Base-by-base conservation (phyloP, 2,888 invertebrate genomes). In the Conomelus anceps region DNA sequence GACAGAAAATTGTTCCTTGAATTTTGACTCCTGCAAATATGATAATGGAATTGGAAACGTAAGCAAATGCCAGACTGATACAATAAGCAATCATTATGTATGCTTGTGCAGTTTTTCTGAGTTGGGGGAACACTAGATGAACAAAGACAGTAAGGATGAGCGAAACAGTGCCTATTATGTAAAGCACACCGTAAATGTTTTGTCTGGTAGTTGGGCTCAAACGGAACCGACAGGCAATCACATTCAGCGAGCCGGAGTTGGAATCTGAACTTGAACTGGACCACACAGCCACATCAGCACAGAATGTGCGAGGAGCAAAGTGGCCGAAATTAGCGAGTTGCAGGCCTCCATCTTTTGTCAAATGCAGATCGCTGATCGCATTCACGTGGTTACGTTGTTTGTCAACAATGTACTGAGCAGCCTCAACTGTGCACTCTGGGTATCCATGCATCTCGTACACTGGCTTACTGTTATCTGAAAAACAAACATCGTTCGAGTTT, bases 71-170 rank as follows among this genome's bases (percentile, higher is more conserved):
- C 88, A 91, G 88, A 88, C 90, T 90, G 13, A 87, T 89, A 22
- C 90, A 89, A 84, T 91, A 91, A 22, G 90, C 88, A 24, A 90
- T 91, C 86, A 91, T 85, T 85, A 91, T 91, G 85, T 90, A 90
- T 9, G 91, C 89, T 86, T 91, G 91, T 3, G 91, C 88, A 24
- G 90, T 91, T 23, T 88, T 90, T 41, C 90, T 85, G 84, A 90
- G 89, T 63, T 91, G 90, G 23, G 90, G 89, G 23, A 91, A 89
- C 7, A 89, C 87, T 22, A 88, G 90, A 86, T 91, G 91, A 22
- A 91, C 89, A 13, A 91, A 29, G 20, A 91, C 85, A 20, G 91
- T 91, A 13, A 90, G 88, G 22, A 90, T 90, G 29, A 91, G 89
- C 87, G 91, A 91, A 4, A 86, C 22, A 17, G 91, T 86, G n/a